phyloP scores from a whole-genome alignment of 2,888 invertebrate genomes.

The Nematopogon swammerdamellus region DNA sequence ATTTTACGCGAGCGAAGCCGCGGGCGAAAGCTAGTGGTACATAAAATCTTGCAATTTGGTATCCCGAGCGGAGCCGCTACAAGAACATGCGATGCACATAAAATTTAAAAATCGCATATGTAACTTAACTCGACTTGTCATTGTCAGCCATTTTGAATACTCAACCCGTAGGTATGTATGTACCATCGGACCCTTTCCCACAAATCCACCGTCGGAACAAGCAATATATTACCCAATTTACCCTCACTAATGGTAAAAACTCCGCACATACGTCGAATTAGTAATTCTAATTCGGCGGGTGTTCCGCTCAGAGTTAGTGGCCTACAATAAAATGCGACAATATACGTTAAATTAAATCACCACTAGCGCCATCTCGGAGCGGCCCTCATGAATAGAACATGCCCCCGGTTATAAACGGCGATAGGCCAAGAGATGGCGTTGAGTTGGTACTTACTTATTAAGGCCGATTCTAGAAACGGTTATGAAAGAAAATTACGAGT shows the following conservation, averaged over 20 bases:
- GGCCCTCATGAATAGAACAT: slow-evolving; percentile 40
- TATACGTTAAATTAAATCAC: slow-evolving; percentile 28
- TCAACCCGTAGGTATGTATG: too few species aligned
- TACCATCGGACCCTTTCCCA: too few species aligned
- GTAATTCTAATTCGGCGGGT: background rate
- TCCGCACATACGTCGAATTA: background rate
- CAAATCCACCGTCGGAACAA: background rate
- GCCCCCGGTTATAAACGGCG: slow-evolving; percentile 12
- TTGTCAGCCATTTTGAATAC: too few species aligned
- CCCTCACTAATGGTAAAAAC: background rate
- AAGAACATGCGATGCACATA: too few species aligned
- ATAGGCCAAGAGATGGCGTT: slow-evolving; percentile 30
- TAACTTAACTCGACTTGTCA: too few species aligned
- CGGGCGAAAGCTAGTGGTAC: too few species aligned
- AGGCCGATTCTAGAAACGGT: too few species aligned
- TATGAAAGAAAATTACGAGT: too few species aligned
- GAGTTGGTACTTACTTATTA: slow-evolving; percentile 2
- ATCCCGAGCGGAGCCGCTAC: too few species aligned
- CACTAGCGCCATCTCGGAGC: slow-evolving; percentile 42
- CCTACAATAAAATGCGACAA: background rate
- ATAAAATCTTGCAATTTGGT: too few species aligned
- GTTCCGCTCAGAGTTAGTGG: background rate
- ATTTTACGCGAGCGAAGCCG: too few species aligned
- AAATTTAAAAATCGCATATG: too few species aligned
- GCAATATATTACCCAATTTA: background rate